A percentile compares a stretch with the other conserved stretches of the same genome.
Evolutionary conservation across 92 coral and sea anemone genomes (phyloP).

Genomic region (Palythoa heliodiscus): DNA sequence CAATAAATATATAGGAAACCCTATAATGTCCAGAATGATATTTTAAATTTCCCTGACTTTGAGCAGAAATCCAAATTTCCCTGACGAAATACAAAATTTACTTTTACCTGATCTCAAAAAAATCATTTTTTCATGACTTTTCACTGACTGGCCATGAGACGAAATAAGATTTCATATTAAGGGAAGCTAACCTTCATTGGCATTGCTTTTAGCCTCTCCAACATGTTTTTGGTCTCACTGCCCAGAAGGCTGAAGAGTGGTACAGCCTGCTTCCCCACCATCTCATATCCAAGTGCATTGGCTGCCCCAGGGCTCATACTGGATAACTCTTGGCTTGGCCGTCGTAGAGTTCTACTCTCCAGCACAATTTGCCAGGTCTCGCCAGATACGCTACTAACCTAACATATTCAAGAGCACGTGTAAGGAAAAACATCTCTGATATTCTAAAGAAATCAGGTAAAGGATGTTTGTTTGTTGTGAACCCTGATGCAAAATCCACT

Average conservation of each 20-base stretch:
- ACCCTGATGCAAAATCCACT: no score
- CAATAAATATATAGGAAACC: no score
- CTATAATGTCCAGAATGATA: no score
- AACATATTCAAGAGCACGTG: neutral
- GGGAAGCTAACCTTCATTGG: conserved; percentile 58
- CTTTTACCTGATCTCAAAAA: no score
- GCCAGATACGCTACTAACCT: conserved; percentile 86
- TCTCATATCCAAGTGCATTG: conserved; percentile 84
- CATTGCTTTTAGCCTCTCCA: conserved; percentile 81
- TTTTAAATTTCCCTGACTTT: no score
- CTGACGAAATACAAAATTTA: no score
- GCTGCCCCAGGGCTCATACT: conserved; percentile 66
- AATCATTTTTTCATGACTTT: no score
- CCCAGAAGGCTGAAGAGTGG: conserved; percentile 82
- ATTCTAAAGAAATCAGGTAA: no score
- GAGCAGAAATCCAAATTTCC: no score
- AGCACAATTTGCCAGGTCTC: conserved; percentile 89
- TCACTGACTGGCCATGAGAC: no score
- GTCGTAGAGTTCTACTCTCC: conserved; percentile 82
- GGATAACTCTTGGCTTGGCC: conserved; percentile 52
- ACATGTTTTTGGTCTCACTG: conserved; percentile 68
- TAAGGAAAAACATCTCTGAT: no score
- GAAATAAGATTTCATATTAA: neutral
- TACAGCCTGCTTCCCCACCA: conserved; percentile 72
- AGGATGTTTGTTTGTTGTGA: no score